A percentile compares a stretch with the other conserved stretches of the same genome.
These are phyloP conservation scores for Copidosoma aretas DNA, from an alignment of 2,888 invertebrate genomes.

Conservation along the genomic window DNA sequence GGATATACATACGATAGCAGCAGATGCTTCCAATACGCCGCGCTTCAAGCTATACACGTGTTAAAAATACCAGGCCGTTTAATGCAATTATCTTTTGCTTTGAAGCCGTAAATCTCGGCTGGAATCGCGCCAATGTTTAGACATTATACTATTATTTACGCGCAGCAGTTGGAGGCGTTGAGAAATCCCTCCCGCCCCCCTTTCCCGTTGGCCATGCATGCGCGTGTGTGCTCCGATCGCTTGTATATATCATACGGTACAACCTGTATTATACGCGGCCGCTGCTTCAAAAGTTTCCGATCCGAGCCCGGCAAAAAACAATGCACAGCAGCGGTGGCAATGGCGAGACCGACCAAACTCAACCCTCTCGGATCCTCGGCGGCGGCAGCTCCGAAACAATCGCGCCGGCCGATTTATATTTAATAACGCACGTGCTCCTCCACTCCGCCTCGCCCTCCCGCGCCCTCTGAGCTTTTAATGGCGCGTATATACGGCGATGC, in stretches of 20 bases:
- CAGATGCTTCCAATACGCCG: neutral
- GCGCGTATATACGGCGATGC: no score
- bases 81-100: neutral
- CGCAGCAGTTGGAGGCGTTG: neutral
- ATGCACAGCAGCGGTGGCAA: no score
- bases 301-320: no score
- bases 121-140: neutral
- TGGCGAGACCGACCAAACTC: no score
- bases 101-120: neutral
- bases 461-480: no score
- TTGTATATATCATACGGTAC: no score
- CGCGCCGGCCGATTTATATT: constrained; percentile 41
- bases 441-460: no score
- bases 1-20: neutral
- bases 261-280: no score
- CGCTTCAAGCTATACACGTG: neutral
- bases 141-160: neutral
- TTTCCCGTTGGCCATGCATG: no score
- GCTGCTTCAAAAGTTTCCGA: no score
- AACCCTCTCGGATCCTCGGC: neutral
- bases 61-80: neutral
- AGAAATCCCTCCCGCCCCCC: neutral
- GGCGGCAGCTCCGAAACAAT: constrained; percentile 41
- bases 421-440: constrained; percentile 41
- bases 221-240: no score